Evolutionary conservation across 1,140 invertebrate species (phyloP).

Genomic region (Prorops nasuta): DNA sequence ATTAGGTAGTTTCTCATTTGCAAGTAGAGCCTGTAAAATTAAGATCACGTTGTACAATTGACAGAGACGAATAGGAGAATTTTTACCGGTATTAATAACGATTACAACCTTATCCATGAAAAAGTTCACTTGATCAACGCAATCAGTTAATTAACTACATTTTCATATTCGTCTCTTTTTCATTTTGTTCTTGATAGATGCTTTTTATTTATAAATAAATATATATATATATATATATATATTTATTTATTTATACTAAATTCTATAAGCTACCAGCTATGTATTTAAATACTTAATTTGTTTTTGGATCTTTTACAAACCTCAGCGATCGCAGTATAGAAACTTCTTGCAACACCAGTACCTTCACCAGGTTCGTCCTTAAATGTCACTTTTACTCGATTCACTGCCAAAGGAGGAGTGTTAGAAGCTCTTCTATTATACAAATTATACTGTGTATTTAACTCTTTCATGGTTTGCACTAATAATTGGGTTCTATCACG

Average conservation of each 20-base stretch:
- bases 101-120: too few relatives aligned
- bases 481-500: constrained; percentile 86
- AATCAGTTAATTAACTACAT: too few relatives aligned
- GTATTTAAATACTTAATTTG: too few relatives aligned
- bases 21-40: constrained; percentile 72
- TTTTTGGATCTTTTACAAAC: constrained; percentile 55
- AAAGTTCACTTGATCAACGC: too few relatives aligned
- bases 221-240: too few relatives aligned
- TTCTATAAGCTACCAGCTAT: too few relatives aligned
- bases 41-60: constrained; percentile 7
- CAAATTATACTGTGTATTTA: constrained; percentile 91
- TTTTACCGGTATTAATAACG: too few relatives aligned
- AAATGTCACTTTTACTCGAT: constrained; percentile 95
- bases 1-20: constrained; percentile 90
- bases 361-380: constrained; percentile 99
- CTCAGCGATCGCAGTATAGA: constrained; percentile 97
- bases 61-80: background rate
- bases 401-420: constrained; percentile 87
- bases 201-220: too few relatives aligned
- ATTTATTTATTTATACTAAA: too few relatives aligned
- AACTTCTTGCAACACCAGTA: constrained; percentile 94
- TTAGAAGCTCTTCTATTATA: constrained; percentile 78
- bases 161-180: too few relatives aligned
- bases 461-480: constrained; percentile 92
- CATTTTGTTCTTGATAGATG: too few relatives aligned